Evolutionary conservation across 2,113 vertebrate species (phyloP), one percentile per base, ranked within the genome.

Genomic region (Indicator indicator): DNA sequence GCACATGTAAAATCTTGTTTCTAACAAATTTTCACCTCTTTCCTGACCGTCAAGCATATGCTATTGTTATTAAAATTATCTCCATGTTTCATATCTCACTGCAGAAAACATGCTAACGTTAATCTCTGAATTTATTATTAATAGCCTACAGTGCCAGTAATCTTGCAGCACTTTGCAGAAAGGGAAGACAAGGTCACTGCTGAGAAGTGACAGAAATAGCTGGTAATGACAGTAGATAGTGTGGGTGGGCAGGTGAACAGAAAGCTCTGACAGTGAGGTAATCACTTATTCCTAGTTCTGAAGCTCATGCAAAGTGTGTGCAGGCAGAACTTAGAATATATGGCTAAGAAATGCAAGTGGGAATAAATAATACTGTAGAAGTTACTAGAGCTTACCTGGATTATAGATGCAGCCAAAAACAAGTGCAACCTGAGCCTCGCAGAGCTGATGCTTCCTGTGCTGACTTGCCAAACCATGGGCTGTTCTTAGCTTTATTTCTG

Each of bases 181-280:
- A 52, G 50, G 50, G 79, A 95, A 95, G 85, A 70, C 88, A 88
- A 93, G 86, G 92, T 96, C 85, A 88, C 42, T 77, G 72, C 82
- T 94, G 52, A 87, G 83, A 89, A 94, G 88, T 94, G 75, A 74
- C 72, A 93, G 88, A 94, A 83, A 79, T 76, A 88, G 60, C 60
- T 86, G 33, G 60, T 76, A 95, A 80, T 91, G 75, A 82, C 87
- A 87, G 93, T 15, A 91, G 76, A 54, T 63, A 30, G 68, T 73
- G 78, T 88, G 71, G 74, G 89, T 89, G 75, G 72, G 75, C 85
- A 94, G 85, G 79, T 82, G 90, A 73, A 89, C 36, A 42, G 36
- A 91, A 72, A 86, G 67, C 68, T 91, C 89, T 68, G 73, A 9
- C 38, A 24, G 30, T 63, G 33, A 89, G 59, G 65, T 63, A 73